phyloP scores from a whole-genome alignment of 1,140 invertebrate genomes.

The Saccostrea cuccullata region DNA sequence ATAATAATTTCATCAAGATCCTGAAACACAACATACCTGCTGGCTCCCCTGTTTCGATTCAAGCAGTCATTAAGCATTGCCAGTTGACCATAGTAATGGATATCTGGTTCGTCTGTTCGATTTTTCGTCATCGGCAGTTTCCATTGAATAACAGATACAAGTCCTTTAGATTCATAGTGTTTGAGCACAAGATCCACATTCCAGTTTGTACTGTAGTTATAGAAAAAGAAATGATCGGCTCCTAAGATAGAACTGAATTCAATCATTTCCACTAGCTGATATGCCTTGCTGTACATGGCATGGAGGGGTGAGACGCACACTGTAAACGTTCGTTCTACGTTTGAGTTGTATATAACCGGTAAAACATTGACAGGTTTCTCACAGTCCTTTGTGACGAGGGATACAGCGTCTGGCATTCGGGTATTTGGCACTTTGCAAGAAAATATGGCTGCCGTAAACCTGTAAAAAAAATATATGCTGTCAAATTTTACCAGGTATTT shows the following conservation, averaged over 20 bases:
- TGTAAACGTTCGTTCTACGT: conserved; percentile 42
- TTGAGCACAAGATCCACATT: conserved; percentile 85
- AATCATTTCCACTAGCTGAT: conserved; percentile 92
- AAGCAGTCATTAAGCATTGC: conserved; percentile 58
- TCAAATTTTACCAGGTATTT: too few species aligned
- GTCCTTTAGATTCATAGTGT: conserved; percentile 82
- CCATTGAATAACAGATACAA: conserved; percentile 91
- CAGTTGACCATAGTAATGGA: conserved; percentile 56
- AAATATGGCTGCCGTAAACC: conserved; percentile 53
- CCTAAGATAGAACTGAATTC: conserved; percentile 92
- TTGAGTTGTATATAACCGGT: conserved; percentile 34
- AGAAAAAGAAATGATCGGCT: conserved; percentile 92
- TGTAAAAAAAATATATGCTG: conserved; percentile 18
- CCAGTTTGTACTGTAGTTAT: conserved; percentile 91
- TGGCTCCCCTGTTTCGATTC: conserved; percentile 47
- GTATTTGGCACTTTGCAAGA: conserved; percentile 37
- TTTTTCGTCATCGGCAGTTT: conserved; percentile 75
- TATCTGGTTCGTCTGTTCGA: neutral
- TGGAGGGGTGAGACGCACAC: conserved; percentile 96
- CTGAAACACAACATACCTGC: conserved; percentile 44
- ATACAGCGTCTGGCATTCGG: conserved; percentile 29
- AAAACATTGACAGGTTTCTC: conserved; percentile 42
- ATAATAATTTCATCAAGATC: conserved; percentile 59
- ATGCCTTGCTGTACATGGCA: conserved; percentile 87
- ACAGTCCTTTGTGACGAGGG: conserved; percentile 37